Conservation (phyloP, 2,888 invertebrate genomes). For the Epirrhoe tristata region DNA sequence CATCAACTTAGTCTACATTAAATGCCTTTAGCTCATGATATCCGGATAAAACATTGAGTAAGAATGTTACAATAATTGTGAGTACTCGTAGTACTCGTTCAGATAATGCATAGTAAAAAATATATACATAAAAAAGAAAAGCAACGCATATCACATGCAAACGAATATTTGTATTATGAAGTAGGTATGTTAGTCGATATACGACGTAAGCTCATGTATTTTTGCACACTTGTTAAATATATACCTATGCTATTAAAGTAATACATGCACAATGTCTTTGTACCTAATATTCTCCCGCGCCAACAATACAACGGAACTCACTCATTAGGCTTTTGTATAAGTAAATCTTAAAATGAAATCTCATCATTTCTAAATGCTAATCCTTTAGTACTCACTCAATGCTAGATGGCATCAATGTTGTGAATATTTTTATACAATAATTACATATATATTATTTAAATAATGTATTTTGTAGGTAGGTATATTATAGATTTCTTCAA, state of each 20-base stretch:
- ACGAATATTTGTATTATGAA: not conserved
- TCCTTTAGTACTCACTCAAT: constrained; percentile 7
- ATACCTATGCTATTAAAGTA: not conserved
- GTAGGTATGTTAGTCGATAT: not conserved
- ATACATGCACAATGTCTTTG: not conserved
- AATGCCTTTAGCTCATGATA: too few species aligned
- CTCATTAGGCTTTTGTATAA: constrained; percentile 9
- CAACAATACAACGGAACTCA: constrained; percentile 19
- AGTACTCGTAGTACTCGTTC: not conserved
- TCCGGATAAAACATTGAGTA: too few species aligned
- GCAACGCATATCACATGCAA: too few species aligned
- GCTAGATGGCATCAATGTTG: not conserved
- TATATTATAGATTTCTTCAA: too few species aligned
- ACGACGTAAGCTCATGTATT: not conserved
- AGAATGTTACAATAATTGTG: too few species aligned
- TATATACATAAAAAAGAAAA: too few species aligned
- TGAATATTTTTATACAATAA: not conserved
- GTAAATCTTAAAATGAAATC: constrained; percentile 19
- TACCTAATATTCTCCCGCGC: not conserved
- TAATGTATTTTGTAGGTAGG: too few species aligned
- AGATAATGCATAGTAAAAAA: too few species aligned
- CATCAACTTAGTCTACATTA: too few species aligned
- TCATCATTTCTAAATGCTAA: constrained; percentile 16
- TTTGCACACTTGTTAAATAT: not conserved
- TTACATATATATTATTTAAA: too few species aligned